These are phyloP conservation scores for Paramuricea clavata DNA, from an alignment of 92 coral and sea anemone genomes.

Conservation along the genomic window DNA sequence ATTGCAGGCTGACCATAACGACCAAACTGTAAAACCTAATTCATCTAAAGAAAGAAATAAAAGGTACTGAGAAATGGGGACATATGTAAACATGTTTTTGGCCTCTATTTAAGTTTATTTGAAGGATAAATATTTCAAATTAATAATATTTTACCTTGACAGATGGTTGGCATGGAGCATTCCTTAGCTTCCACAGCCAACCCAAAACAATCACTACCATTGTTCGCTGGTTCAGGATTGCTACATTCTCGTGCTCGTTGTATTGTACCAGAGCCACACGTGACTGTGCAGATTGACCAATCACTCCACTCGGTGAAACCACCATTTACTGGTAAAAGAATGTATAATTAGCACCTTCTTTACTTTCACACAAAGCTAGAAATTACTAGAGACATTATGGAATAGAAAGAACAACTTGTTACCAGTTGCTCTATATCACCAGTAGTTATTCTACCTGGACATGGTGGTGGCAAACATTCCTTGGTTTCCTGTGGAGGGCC, in stretches of 20 bases:
- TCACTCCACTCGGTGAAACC: conserved; percentile 23
- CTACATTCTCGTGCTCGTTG: conserved; percentile 8
- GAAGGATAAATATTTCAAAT: no score
- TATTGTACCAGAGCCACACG: conserved; percentile 24
- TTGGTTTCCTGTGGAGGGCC: neutral
- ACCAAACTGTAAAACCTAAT: neutral
- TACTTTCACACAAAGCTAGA: no score
- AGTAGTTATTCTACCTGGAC: conserved; percentile 20
- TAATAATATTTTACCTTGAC: neutral
- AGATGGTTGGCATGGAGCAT: neutral
- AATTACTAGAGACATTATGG: no score
- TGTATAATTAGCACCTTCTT: neutral
- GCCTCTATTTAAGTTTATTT: neutral
- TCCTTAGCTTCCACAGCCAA: neutral
- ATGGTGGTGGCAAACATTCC: conserved; percentile 18
- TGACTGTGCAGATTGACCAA: conserved; percentile 28
- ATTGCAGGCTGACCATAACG: neutral
- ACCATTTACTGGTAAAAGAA: neutral
- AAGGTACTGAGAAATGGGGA: neutral
- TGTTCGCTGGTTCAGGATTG: conserved; percentile 14
- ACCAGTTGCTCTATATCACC: no score
- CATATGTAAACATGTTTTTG: no score
- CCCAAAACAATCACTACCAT: conserved; percentile 6
- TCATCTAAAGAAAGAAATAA: neutral
- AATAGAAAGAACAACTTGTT: no score